These are phyloP conservation scores for Plemyria rubiginata DNA, from an alignment of 2,888 invertebrate species.

Conservation along the genomic window DNA sequence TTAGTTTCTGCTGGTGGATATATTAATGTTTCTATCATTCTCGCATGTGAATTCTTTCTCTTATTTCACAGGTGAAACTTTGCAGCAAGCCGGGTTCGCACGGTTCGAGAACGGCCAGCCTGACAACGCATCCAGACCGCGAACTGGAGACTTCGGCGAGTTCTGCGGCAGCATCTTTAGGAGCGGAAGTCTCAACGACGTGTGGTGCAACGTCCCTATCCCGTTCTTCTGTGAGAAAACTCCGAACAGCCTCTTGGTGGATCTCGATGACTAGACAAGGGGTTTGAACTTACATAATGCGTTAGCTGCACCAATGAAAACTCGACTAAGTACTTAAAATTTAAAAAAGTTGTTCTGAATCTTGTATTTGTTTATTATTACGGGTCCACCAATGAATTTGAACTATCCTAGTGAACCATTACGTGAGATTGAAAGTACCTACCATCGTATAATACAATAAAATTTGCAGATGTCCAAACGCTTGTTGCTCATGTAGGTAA, in stretches of 20 bases:
- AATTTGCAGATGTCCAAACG: too few relatives aligned
- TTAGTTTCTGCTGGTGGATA: too few relatives aligned
- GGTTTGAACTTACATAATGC: neutral
- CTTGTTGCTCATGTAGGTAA: too few relatives aligned
- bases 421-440: too few relatives aligned
- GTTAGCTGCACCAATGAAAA: neutral
- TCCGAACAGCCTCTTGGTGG: constrained; percentile 18
- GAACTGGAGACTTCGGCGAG: constrained; percentile 43
- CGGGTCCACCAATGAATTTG: too few relatives aligned
- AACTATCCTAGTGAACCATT: too few relatives aligned
- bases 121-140: constrained; percentile 41
- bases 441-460: too few relatives aligned
- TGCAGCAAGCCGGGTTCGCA: constrained; percentile 54
- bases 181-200: constrained; percentile 48
- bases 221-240: constrained; percentile 38
- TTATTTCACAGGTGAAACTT: constrained; percentile 49
- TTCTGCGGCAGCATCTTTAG: constrained; percentile 53
- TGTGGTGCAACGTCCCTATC: constrained; percentile 46
- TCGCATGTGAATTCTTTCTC: neutral
- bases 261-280: neutral
- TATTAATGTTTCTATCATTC: too few relatives aligned
- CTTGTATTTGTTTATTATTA: too few relatives aligned
- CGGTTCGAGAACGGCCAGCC: constrained; percentile 54
- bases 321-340: too few relatives aligned
- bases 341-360: too few relatives aligned